Base-by-base conservation (phyloP, 2,888 invertebrate species). In the Drosophila maculinotata region DNA sequence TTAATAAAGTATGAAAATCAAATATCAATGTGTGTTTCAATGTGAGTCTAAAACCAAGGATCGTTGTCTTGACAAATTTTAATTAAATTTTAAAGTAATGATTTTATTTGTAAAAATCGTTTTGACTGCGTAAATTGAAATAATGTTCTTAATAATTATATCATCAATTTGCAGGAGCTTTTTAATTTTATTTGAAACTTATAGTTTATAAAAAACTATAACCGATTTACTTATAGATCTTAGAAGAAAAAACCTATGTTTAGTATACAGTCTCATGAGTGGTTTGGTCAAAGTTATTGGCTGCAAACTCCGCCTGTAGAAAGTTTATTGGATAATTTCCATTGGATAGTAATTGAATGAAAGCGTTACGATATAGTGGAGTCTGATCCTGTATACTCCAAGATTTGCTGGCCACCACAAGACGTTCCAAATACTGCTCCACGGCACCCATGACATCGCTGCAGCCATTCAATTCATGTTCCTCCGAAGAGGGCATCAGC, bases 331-430 rank as follows among this genome's bases (percentile, higher is more conserved):
- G 5, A 9, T 9, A 10, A 17, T 8, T 36, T 10, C 28, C 7
- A 0, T 14, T 10, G 20, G 4, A 6, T 0, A 49, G 20, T 6
- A 14, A 1, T 5, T 35, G 3, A 0, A 14, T 6, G 1, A 20
- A 0, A 20, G 5, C 1, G 8, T 6, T 10, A 6, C 1, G 12
- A 3, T 12, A 1, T 0, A 17, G 3, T 7, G 33, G 1, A 3
- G n/a, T 15, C 8, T 15, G 14, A 1, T 26, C 14, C 1, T 7
- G 1, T 0, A 4, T 1, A 0, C 10, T 1, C 41, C 58, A 47
- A 1, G 47, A 14, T 20, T 52, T 63, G 26, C 53, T 69, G 5
- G 44, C 33, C 23, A 15, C n/a, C 6, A 76, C n/a, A 3, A 74
- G 14, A 1, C 57, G 36, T 0, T 15, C 4, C 41, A 74, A 1